Percentiles rank a stretch among this genome's conserved stretches.
These are phyloP conservation scores for Pseudobourletiella spinata DNA, from an alignment of 1,140 invertebrate genomes.

Conservation along the genomic window DNA sequence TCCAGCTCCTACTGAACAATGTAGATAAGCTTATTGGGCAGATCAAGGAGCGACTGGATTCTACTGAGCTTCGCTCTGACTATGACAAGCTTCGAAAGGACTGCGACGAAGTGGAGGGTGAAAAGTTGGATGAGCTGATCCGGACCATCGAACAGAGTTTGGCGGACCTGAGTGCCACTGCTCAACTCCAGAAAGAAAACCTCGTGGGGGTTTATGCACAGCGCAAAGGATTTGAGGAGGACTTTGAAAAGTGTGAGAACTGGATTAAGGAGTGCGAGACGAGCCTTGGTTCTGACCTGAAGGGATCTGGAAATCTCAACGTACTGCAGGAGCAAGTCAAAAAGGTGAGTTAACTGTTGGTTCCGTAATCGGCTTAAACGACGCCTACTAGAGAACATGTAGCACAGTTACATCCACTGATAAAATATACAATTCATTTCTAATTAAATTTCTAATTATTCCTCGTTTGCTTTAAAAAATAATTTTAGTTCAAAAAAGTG, in stretches of 20 bases:
- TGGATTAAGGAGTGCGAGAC: constrained; percentile 83
- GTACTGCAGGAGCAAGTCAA: constrained; percentile 72
- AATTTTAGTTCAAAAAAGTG: constrained; percentile 66
- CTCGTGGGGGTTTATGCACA: constrained; percentile 47
- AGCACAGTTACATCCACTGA: no score
- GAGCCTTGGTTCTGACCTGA: constrained; percentile 64
- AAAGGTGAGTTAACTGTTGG: constrained; percentile 48
- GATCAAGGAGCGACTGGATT: not conserved
- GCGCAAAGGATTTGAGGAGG: constrained; percentile 67
- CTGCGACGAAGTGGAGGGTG: constrained; percentile 59
- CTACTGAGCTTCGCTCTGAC: not conserved
- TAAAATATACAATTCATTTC: not conserved
- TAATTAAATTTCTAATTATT: no score
- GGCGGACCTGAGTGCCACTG: not conserved
- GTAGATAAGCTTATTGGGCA: not conserved
- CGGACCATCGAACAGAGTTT: constrained; percentile 11
- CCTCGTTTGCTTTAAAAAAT: no score
- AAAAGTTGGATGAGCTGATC: constrained; percentile 39
- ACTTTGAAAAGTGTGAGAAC: constrained; percentile 65
- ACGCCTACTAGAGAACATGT: no score
- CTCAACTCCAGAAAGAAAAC: constrained; percentile 5
- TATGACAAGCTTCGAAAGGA: constrained; percentile 50
- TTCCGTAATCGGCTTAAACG: no score
- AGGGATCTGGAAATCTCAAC: constrained; percentile 60
- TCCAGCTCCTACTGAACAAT: not conserved